These are phyloP conservation scores for Poecilia latipinna DNA, from an alignment of 2,113 vertebrate species.

Conservation along the genomic window DNA sequence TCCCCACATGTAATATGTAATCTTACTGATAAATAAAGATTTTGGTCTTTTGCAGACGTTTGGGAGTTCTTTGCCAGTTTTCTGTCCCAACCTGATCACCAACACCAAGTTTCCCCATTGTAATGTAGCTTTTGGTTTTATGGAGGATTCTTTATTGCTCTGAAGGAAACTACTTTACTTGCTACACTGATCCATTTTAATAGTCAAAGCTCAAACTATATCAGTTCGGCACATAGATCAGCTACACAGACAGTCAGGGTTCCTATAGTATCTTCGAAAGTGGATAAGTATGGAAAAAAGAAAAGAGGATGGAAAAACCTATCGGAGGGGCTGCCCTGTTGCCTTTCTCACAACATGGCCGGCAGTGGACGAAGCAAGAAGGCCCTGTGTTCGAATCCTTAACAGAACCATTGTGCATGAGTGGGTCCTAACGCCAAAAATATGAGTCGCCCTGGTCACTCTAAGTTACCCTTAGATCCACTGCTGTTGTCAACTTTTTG, in stretches of 20 bases:
- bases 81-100: neutral
- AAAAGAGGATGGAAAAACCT: too few relatives aligned
- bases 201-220: neutral
- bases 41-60: conserved; percentile 80
- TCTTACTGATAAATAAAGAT: conserved; percentile 88
- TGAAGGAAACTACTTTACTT: neutral
- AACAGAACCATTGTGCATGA: too few relatives aligned
- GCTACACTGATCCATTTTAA: neutral
- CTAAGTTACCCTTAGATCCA: too few relatives aligned
- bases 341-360: too few relatives aligned
- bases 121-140: conserved; percentile 9
- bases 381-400: too few relatives aligned
- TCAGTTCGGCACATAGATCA: neutral
- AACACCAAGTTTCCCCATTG: neutral
- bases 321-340: too few relatives aligned
- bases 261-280: neutral
- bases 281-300: too few relatives aligned
- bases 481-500: too few relatives aligned
- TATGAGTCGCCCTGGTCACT: too few relatives aligned
- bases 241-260: neutral
- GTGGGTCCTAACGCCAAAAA: too few relatives aligned
- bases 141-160: neutral
- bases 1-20: conserved; percentile 84
- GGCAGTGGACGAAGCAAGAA: too few relatives aligned
- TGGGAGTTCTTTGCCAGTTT: conserved; percentile 39